Base-by-base conservation (phyloP, 2,888 invertebrate genomes). In the Melolontha melolontha region DNA sequence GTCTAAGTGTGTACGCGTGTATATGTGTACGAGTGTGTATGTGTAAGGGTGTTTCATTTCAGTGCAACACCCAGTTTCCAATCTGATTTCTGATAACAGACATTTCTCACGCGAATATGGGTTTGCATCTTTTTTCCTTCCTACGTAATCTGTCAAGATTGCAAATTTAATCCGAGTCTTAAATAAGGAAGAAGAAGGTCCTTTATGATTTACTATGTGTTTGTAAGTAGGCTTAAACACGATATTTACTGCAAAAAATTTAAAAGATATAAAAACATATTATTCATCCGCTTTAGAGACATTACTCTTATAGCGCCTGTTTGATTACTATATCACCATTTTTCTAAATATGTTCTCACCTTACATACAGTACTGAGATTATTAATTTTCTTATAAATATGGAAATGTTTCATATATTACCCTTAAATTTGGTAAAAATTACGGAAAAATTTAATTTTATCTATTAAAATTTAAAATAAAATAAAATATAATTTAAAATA, bases 41-140 rank as follows among this genome's bases (percentile, higher is more conserved):
- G 49, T 55, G 52, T 57, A 5, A 47, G 17, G 14, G 16, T 44
- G 42, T 66, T 57, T 49, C 66, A 57, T 57, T 66, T 66, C 57
- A 14, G 49, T 22, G 39, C 57, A 55, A 40, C 40, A n/a, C 7
- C 39, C 14, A 34, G 42, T 59, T 59, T 59, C 59, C 59, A 59
- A 59, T 59, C 59, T 29, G 59, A 59, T 47, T 29, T 59, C 27
- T 59, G 59, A 44, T 59, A 59, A 44, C 44, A 16, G 59, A 29
- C 59, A 59, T 59, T 59, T 59, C 42, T 44, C 34, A 59, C 44
- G 59, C 12, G 59, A 29, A 44, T 44, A 39, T 27, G 29, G 29
- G 27, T 29, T 22, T 29, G 44, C 12, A 44, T 59, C 40, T 22
- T 44, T 29, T 44, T 44, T 44, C 12, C 29, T 44, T 59, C 10